phyloP scores from a whole-genome alignment of 2,888 invertebrate genomes.

The Phasia obesa region DNA sequence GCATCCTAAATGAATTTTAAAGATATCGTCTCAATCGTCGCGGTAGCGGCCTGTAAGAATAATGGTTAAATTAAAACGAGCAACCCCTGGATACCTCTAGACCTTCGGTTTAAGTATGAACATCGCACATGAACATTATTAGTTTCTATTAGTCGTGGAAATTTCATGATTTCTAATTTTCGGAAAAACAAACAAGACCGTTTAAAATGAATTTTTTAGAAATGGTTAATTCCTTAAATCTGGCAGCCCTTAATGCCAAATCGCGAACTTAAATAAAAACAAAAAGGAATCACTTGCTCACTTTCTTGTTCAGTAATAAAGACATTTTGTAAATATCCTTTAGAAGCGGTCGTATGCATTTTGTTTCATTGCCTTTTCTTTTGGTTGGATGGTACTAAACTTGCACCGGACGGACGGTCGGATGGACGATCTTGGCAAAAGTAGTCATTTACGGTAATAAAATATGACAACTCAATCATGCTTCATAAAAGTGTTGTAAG shows the following conservation, averaged over 20 bases:
- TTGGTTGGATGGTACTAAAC: constrained; percentile 27
- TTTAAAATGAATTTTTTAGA: no score
- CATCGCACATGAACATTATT: no score
- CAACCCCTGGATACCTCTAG: no score
- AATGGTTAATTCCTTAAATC: no score
- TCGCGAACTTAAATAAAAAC: not conserved
- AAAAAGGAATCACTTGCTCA: not conserved
- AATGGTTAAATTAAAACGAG: no score
- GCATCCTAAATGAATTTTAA: no score
- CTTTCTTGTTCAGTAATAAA: constrained; percentile 48
- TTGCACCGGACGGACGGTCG: constrained; percentile 17
- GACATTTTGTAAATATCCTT: constrained; percentile 66
- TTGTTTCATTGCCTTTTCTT: not conserved
- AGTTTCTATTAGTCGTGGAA: no score
- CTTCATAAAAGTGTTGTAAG: constrained; percentile 77
- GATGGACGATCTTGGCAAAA: constrained; percentile 71
- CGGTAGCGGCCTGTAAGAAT: no score
- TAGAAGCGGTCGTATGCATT: constrained; percentile 13
- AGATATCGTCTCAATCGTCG: no score
- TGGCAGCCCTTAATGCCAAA: constrained; percentile 10
- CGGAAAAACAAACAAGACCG: no score
- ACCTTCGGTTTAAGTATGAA: no score
- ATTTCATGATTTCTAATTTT: no score
- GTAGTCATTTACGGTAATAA: constrained; percentile 81
- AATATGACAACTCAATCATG: constrained; percentile 81